Evolutionary conservation across 1,140 invertebrate genomes (phyloP), one percentile per base, ranked within the genome.

Genomic region (Sycophaga agraensis): DNA sequence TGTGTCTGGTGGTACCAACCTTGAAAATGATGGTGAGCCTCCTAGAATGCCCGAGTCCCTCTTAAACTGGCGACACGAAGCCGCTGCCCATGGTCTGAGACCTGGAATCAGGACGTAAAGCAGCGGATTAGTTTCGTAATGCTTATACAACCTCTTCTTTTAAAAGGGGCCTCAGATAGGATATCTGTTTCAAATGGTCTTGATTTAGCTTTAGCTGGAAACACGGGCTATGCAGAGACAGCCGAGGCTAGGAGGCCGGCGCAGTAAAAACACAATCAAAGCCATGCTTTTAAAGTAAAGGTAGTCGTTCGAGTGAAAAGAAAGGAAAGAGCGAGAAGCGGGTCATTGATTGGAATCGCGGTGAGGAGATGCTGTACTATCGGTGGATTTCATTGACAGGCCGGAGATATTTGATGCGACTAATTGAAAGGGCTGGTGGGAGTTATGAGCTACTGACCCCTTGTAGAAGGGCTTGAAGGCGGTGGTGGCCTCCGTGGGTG

Each of bases 381-480:
- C 31, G 31, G 31, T 7, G 12, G 6, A 34, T 5, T 34, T 34
- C 5, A 34, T 34, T 34, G 12, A 34, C 5, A 34, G 5, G 31
- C 31, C 31, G 31, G 31, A 7, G 31, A 17, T 37, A 48, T 54
- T n/a, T 40, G 40, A 45, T 26, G 31, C 28, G 7, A 3, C 40
- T 21, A 9, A 45, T 56, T 34, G 24, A 34, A n/a, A n/a, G n/a
- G n/a, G n/a, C n/a, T n/a, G n/a, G n/a, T 50, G 26, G 31, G 68
- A 6, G 81, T n/a, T n/a, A n/a, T n/a, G n/a, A n/a, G n/a, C n/a
- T n/a, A n/a, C 80, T 83, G 75, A 93, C 91, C 89, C 92, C 83
- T 93, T 94, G 76, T 92, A 93, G 78, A 93, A 91, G 50, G 91
- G 91, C 78, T 92, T 92, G 73, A 93, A 94, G 70, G 88, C 88